These are phyloP conservation scores for Melanitta fusca DNA, from an alignment of 2,797 vertebrate genomes.

Conservation along the genomic window DNA sequence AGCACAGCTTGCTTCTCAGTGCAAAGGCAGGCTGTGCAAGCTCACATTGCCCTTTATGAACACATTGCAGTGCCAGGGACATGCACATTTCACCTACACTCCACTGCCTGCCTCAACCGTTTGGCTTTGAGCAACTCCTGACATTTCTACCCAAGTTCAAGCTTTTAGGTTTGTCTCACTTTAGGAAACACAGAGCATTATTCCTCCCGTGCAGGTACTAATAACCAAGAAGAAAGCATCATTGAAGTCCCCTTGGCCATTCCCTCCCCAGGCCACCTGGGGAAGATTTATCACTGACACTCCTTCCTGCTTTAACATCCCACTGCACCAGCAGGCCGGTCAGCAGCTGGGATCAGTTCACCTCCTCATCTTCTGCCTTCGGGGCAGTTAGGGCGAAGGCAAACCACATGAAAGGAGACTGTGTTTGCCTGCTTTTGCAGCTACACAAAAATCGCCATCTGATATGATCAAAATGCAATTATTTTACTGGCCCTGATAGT, in stretches of 20 bases:
- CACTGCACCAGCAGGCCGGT: not conserved
- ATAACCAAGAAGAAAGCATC: conserved; percentile 23
- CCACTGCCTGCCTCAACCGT: not conserved
- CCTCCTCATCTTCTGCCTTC: conserved; percentile 72
- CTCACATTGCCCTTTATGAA: not conserved
- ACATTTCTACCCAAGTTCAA: not conserved
- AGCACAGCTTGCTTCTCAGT: not conserved
- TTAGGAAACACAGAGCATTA: not conserved
- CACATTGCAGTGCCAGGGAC: not conserved
- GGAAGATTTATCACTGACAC: conserved; percentile 78
- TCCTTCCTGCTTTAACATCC: conserved; percentile 72
- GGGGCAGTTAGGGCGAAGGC: conserved; percentile 52
- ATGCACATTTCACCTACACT: not conserved
- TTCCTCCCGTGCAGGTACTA: not conserved
- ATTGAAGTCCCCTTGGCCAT: not conserved
- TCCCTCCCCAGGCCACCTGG: conserved; percentile 46
- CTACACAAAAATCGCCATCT: not conserved
- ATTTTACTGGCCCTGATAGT: conserved; percentile 20
- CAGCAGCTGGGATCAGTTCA: not conserved
- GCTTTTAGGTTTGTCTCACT: not conserved
- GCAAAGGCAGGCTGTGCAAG: not conserved
- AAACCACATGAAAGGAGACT: conserved; percentile 73
- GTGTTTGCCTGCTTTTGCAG: conserved; percentile 46
- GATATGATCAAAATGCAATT: not conserved
- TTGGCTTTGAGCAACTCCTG: not conserved